Percentiles rank a stretch among this genome's conserved stretches.
Conservation (phyloP, 1,140 invertebrate genomes). For the Monochamus saltuarius region DNA sequence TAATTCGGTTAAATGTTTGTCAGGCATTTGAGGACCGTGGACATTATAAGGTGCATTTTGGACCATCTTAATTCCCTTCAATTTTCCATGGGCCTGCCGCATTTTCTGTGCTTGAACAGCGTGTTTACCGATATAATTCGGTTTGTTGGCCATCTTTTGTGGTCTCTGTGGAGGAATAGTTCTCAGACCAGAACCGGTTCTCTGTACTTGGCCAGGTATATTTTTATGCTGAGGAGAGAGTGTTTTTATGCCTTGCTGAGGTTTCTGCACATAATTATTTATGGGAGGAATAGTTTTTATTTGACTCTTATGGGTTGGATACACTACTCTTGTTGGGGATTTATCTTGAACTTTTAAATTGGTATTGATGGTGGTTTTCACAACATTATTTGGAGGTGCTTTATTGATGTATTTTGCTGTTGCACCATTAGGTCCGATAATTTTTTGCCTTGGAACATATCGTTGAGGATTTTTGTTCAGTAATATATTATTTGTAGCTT, state of each 20-base stretch:
- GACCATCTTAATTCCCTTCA: conserved; percentile 22
- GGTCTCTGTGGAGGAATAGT: conserved; percentile 47
- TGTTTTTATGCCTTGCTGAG: conserved; percentile 40
- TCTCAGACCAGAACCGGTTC: conserved; percentile 42
- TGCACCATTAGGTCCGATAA: conserved; percentile 30
- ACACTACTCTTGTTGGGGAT: conserved; percentile 26
- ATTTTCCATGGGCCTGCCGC: conserved; percentile 23
- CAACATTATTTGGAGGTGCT: conserved; percentile 25
- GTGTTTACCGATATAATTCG: conserved; percentile 51
- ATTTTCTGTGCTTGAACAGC: conserved; percentile 50
- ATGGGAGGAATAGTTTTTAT: conserved; percentile 40
- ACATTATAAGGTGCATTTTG: conserved; percentile 20
- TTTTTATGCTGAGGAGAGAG: conserved; percentile 39
- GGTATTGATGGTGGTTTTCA: conserved; percentile 21
- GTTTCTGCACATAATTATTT: conserved; percentile 33
- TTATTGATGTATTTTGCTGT: conserved; percentile 36
- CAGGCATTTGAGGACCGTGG: conserved; percentile 20
- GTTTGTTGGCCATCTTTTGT: conserved; percentile 41
- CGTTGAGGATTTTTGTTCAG: conserved; percentile 38
- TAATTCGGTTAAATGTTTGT: conserved; percentile 39
- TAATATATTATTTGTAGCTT: conserved; percentile 38
- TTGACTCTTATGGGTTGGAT: conserved; percentile 42
- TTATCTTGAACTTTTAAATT: conserved; percentile 23
- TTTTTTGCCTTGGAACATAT: conserved; percentile 29
- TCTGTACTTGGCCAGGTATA: conserved; percentile 40